A percentile compares a stretch with the other conserved stretches of the same genome.
Evolutionary conservation across 2,888 invertebrate species (phyloP).

Genomic region (Cataglyphis altisquamis): DNA sequence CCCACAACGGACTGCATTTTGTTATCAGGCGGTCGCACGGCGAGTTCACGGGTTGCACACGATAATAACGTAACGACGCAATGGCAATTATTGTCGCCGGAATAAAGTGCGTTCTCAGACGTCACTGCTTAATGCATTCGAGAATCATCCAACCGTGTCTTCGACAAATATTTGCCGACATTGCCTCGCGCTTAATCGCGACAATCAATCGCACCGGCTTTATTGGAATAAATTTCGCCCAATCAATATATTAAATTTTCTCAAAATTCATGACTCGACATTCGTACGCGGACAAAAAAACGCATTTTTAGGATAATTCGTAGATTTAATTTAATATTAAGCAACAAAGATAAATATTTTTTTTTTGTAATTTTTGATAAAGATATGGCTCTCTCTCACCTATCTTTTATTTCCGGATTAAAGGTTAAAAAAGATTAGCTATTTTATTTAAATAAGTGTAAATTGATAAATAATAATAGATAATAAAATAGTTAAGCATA

Average conservation of each 20-base stretch:
- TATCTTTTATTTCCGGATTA: not conserved
- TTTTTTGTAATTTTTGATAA: not conserved
- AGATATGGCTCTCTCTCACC: not conserved
- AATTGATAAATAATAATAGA: not conserved
- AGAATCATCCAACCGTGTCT: slow-evolving; percentile 36
- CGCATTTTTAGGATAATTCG: not conserved
- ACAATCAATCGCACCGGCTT: slow-evolving; percentile 23
- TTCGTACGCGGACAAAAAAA: not conserved
- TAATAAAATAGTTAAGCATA: not conserved
- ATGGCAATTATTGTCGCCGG: slow-evolving; percentile 4
- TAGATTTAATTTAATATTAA: not conserved
- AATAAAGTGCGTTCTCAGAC: slow-evolving; percentile 27
- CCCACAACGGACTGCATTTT: slow-evolving; percentile 22
- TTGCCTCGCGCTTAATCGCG: slow-evolving; percentile 27
- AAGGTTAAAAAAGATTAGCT: not conserved
- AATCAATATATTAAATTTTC: slow-evolving; percentile 43
- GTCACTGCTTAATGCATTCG: slow-evolving; percentile 43
- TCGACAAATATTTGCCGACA: slow-evolving; percentile 54
- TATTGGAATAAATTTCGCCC: slow-evolving; percentile 27
- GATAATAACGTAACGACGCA: slow-evolving; percentile 25
- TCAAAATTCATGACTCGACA: not conserved
- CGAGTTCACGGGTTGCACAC: slow-evolving; percentile 10
- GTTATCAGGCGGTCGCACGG: slow-evolving; percentile 27
- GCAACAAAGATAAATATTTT: not conserved
- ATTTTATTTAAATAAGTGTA: not conserved